Percentiles rank a stretch among this genome's conserved stretches.
Conservation (phyloP, 1,140 invertebrate species). For the Eueides isabella region DNA sequence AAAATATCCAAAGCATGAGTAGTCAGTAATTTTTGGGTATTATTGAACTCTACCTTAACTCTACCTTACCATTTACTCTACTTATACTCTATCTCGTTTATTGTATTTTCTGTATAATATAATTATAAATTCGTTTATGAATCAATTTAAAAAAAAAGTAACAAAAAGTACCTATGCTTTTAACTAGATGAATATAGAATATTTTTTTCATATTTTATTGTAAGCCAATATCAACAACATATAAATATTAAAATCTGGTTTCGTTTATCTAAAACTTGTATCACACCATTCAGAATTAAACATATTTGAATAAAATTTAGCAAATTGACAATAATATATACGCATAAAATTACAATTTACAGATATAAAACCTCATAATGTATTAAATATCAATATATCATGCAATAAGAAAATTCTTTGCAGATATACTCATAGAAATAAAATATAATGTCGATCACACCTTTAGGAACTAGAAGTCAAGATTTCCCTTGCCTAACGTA, state of each 20-base stretch:
- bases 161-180: too few relatives aligned
- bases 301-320: not conserved
- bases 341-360: conserved; percentile 18
- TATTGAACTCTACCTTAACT: too few relatives aligned
- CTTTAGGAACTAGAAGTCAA: too few relatives aligned
- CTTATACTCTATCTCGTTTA: too few relatives aligned
- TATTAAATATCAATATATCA: conserved; percentile 10
- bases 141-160: too few relatives aligned
- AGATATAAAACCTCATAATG: not conserved
- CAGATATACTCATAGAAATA: too few relatives aligned
- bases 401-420: too few relatives aligned
- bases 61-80: not conserved
- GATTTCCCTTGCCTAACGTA: too few relatives aligned
- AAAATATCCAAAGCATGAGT: not conserved
- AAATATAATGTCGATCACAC: too few relatives aligned
- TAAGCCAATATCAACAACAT: not conserved
- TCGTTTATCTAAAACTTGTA: not conserved
- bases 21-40: not conserved
- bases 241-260: not conserved
- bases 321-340: not conserved
- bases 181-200: not conserved
- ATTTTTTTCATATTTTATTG: not conserved
- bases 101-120: too few relatives aligned
- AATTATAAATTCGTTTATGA: too few relatives aligned
- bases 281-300: not conserved